phyloP scores from a whole-genome alignment of 2,113 vertebrate species.

The Gambusia affinis region DNA sequence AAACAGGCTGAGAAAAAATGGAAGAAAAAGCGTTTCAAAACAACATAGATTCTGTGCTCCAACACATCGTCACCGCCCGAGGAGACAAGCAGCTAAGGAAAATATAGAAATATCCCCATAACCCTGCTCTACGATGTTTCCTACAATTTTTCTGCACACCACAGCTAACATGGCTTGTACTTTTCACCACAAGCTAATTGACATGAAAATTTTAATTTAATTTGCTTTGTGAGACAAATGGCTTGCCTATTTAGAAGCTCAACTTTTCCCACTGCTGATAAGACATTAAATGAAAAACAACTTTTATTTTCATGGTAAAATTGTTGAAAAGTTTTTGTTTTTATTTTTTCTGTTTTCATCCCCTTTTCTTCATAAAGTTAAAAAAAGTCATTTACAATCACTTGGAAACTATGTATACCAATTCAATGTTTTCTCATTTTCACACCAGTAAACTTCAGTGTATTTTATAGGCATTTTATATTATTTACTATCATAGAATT shows the following conservation, averaged over 20 bases:
- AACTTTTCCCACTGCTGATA: slow-evolving; percentile 41
- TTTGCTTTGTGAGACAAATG: slow-evolving; percentile 13
- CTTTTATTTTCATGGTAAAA: neutral
- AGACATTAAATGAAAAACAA: slow-evolving; percentile 16
- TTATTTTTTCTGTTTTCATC: neutral
- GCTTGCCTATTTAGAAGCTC: slow-evolving; percentile 42
- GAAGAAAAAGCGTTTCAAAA: slow-evolving; percentile 76
- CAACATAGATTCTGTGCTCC: slow-evolving; percentile 78
- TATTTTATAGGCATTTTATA: neutral
- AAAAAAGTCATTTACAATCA: too few relatives aligned
- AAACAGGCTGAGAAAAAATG: slow-evolving; percentile 57
- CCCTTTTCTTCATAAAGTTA: too few relatives aligned
- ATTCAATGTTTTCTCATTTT: neutral
- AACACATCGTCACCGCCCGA: slow-evolving; percentile 62
- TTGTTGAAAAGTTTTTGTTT: neutral
- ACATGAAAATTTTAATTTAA: slow-evolving; percentile 42
- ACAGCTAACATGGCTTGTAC: slow-evolving; percentile 23
- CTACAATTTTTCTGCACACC: slow-evolving; percentile 52
- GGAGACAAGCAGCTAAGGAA: slow-evolving; percentile 54
- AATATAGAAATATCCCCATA: slow-evolving; percentile 57
- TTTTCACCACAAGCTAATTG: slow-evolving; percentile 25
- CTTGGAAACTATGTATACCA: too few relatives aligned
- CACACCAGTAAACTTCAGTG: neutral
- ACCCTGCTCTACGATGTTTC: slow-evolving; percentile 49
- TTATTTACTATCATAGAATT: neutral